Percentiles rank a stretch among this genome's conserved stretches.
Evolutionary conservation across 2,113 vertebrate genomes (phyloP).

Genomic region (Tiliqua scincoides): DNA sequence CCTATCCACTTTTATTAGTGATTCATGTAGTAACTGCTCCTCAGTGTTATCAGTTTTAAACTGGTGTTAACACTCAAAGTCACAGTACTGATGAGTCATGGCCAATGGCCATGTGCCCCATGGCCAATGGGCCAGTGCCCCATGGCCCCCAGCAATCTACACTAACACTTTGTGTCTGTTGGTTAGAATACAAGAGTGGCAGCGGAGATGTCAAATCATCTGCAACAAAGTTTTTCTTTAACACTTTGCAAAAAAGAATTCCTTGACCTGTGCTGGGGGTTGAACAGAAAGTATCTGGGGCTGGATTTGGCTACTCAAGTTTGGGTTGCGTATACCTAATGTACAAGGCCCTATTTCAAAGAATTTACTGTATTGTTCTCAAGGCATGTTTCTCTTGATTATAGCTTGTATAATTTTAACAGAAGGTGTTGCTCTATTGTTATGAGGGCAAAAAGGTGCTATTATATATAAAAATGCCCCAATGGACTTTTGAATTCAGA

Average conservation of each 20-base stretch:
- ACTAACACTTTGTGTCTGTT: background rate
- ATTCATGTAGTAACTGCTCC: slow-evolving; percentile 27
- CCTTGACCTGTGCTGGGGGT: background rate
- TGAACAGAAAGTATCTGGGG: background rate
- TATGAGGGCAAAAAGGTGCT: background rate
- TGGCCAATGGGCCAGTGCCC: too few species aligned
- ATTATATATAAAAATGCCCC: background rate
- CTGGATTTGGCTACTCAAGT: background rate
- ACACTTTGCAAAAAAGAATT: background rate
- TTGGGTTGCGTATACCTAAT: background rate
- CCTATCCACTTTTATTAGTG: background rate
- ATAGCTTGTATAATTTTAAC: background rate
- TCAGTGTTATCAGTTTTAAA: slow-evolving; percentile 15
- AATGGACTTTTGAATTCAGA: too few species aligned
- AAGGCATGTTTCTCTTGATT: slow-evolving; percentile 8
- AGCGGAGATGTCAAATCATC: background rate
- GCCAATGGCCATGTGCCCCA: background rate
- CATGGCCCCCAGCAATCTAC: too few species aligned
- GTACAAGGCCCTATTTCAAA: background rate
- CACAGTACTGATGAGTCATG: too few species aligned
- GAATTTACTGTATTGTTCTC: slow-evolving; percentile 17
- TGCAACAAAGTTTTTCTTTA: background rate
- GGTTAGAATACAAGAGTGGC: background rate
- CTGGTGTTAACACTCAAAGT: background rate
- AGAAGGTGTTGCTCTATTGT: background rate